Conservation (phyloP, 35 echinoderm and acorn worm genomes). For the Ptychodera flava region DNA sequence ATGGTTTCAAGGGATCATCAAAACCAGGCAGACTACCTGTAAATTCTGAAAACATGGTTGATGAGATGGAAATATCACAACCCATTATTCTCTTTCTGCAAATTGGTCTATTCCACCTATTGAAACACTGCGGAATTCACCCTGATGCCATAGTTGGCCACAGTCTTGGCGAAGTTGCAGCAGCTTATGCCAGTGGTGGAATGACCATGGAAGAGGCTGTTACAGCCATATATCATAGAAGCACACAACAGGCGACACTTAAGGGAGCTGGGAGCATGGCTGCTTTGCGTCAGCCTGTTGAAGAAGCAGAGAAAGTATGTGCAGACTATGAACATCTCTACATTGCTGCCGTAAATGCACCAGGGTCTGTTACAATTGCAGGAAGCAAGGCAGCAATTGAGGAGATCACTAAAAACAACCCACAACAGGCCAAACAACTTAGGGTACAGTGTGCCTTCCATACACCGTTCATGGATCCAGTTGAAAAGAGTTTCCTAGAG, state of each 20-base stretch:
- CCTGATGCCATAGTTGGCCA: slow-evolving; percentile 79
- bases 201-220: slow-evolving; percentile 72
- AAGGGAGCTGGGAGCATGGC: slow-evolving; percentile 89
- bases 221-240: slow-evolving; percentile 67
- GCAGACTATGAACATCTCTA: slow-evolving; percentile 53
- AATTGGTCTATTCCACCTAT: slow-evolving; percentile 52
- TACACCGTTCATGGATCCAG: slow-evolving; percentile 79
- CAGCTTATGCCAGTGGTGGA: slow-evolving; percentile 80
- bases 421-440: slow-evolving; percentile 56
- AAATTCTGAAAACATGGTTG: too few species aligned
- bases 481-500: slow-evolving; percentile 53
- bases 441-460: slow-evolving; percentile 79
- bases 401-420: slow-evolving; percentile 48
- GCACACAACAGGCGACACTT: slow-evolving; percentile 60
- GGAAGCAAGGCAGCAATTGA: slow-evolving; percentile 53
- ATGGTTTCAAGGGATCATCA: too few species aligned
- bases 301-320: slow-evolving; percentile 56
- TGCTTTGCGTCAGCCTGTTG: slow-evolving; percentile 50
- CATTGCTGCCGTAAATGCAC: slow-evolving; percentile 85
- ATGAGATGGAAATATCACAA: slow-evolving; percentile 67
- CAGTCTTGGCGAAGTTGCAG: too few species aligned
- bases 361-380: too few species aligned
- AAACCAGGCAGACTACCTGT: too few species aligned
- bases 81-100: slow-evolving; percentile 80
- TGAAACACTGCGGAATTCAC: slow-evolving; percentile 61